Percentiles rank a stretch among this genome's conserved stretches.
These are phyloP conservation scores for Papilio elwesi DNA, from an alignment of 2,888 invertebrate genomes.

Conservation along the genomic window DNA sequence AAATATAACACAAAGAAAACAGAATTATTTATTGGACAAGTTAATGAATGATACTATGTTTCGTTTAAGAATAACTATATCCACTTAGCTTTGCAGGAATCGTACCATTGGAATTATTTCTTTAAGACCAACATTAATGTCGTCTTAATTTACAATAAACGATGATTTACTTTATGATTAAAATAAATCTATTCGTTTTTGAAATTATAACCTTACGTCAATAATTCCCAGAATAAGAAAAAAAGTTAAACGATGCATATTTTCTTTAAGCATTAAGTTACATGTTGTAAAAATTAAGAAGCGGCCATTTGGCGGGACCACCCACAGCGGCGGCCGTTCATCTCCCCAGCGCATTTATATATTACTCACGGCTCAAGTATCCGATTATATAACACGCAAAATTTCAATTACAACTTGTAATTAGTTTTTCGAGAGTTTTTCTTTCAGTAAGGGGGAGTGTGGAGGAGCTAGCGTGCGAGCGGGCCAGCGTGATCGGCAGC, in stretches of 20 bases:
- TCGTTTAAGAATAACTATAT: too few species aligned
- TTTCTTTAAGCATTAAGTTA: conserved; percentile 52
- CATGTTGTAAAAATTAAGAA: conserved; percentile 70
- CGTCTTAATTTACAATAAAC: too few species aligned
- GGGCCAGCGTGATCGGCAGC: conserved; percentile 54
- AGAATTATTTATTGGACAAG: too few species aligned
- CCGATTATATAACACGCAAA: conserved; percentile 86
- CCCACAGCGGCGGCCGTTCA: conserved; percentile 73
- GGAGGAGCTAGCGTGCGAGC: conserved; percentile 64
- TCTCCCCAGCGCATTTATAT: conserved; percentile 82
- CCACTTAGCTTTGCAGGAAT: too few species aligned
- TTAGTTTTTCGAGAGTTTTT: conserved; percentile 86
- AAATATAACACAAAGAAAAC: too few species aligned
- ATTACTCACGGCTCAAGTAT: conserved; percentile 84
- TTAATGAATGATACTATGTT: too few species aligned
- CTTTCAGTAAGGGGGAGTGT: conserved; percentile 80
- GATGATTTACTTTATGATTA: too few species aligned
- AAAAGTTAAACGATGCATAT: neutral
- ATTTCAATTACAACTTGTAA: conserved; percentile 86
- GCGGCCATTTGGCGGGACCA: conserved; percentile 65
- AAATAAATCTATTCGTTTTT: too few species aligned
- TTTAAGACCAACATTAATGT: too few species aligned
- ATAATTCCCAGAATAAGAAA: too few species aligned
- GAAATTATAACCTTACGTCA: too few species aligned
- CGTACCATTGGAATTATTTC: too few species aligned